phyloP scores from a whole-genome alignment of 1,140 invertebrate genomes.

The Melipona quadrifasciata region DNA sequence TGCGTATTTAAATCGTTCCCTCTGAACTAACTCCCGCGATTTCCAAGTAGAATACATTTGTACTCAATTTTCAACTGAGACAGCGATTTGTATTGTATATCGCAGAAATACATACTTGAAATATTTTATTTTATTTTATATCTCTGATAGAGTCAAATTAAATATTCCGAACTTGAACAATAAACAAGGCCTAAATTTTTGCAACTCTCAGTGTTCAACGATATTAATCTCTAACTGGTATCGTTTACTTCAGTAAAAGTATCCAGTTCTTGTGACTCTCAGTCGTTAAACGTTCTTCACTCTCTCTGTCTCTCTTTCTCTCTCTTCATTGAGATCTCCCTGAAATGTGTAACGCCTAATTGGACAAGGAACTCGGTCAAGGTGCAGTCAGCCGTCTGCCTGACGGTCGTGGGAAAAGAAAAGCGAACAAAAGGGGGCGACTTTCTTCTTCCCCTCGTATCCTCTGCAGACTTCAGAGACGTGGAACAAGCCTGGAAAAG shows the following conservation, averaged over 20 bases:
- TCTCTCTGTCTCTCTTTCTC: neutral
- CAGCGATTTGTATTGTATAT: too few relatives aligned
- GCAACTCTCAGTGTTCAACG: too few relatives aligned
- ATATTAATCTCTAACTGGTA: neutral
- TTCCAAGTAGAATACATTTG: neutral
- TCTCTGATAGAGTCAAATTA: too few relatives aligned
- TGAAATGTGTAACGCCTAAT: conserved; percentile 63
- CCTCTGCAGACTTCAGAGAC: neutral
- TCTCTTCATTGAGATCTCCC: conserved; percentile 26
- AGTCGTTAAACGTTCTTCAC: neutral
- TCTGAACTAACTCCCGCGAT: neutral
- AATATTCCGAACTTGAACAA: too few relatives aligned
- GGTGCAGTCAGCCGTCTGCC: conserved; percentile 62
- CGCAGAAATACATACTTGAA: too few relatives aligned
- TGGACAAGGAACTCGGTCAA: conserved; percentile 65
- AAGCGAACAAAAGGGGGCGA: conserved; percentile 58
- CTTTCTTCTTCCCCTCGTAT: conserved; percentile 32
- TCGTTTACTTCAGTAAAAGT: neutral
- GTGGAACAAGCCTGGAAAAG: neutral
- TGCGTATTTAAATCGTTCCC: neutral
- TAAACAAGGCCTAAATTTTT: too few relatives aligned
- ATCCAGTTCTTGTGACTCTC: conserved; percentile 4
- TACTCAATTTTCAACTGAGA: too few relatives aligned
- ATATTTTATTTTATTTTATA: too few relatives aligned
- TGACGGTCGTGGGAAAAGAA: conserved; percentile 63